These are phyloP conservation scores for Teleiodes luculella DNA, from an alignment of 2,888 invertebrate species.

Conservation along the genomic window DNA sequence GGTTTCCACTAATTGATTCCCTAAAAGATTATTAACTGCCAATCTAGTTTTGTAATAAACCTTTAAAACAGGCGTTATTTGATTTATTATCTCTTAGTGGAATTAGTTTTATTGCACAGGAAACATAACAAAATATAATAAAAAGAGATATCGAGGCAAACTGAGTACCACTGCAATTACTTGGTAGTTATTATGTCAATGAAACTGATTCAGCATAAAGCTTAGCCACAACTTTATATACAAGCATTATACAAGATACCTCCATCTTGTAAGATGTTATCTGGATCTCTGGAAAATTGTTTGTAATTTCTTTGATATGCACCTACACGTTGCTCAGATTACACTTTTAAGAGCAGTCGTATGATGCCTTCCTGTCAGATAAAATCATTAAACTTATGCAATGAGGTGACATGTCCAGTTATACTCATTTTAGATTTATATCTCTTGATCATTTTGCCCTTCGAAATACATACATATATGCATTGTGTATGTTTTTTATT, in stretches of 20 bases:
- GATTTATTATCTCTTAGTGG: background rate
- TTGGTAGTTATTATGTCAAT: background rate
- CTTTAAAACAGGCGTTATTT: background rate
- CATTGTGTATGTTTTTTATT: too few species aligned
- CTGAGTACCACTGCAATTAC: background rate
- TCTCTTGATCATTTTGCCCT: too few species aligned
- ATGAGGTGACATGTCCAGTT: background rate
- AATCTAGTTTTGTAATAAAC: background rate
- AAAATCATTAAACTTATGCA: background rate
- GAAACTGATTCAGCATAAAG: slow-evolving; percentile 4
- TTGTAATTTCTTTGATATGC: slow-evolving; percentile 7
- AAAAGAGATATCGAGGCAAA: background rate
- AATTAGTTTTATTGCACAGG: background rate
- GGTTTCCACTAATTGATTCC: slow-evolving; percentile 17
- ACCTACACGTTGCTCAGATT: background rate
- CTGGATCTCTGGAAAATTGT: background rate
- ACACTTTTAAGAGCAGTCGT: slow-evolving; percentile 1
- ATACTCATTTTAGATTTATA: background rate
- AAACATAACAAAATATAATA: background rate
- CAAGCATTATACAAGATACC: background rate
- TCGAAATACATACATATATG: too few species aligned
- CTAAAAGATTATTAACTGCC: background rate
- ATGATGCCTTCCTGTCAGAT: background rate
- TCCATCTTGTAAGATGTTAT: slow-evolving; percentile 1
- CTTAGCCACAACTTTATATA: background rate